phyloP scores from a whole-genome alignment of 2,113 vertebrate species.

The Trichomycterus rosablanca region DNA sequence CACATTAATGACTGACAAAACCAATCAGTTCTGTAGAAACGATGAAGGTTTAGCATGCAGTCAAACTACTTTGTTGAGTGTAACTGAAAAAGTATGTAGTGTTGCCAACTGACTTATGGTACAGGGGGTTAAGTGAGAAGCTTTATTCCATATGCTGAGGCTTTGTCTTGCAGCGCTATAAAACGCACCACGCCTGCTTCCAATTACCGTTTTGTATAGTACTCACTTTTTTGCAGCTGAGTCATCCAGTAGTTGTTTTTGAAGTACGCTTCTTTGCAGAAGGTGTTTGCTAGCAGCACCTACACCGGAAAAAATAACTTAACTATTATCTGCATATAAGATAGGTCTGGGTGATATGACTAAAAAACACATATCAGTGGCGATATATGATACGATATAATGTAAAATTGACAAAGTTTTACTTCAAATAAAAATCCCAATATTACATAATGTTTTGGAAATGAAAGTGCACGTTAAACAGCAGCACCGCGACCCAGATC shows the following conservation, averaged over 20 bases:
- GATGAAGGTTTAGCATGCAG: conserved; percentile 14
- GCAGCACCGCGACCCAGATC: too few species aligned
- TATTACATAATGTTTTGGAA: too few species aligned
- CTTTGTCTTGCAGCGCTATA: conserved; percentile 43
- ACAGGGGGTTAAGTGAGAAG: conserved; percentile 43
- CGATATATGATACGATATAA: too few species aligned
- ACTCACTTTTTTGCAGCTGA: conserved; percentile 84
- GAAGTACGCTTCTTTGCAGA: conserved; percentile 78
- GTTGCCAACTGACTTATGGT: conserved; percentile 35
- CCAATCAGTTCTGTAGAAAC: conserved; percentile 6
- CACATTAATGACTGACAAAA: conserved; percentile 22
- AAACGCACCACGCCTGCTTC: conserved; percentile 51
- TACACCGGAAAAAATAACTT: conserved; percentile 52
- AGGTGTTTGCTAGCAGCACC: conserved; percentile 83
- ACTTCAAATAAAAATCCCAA: too few species aligned
- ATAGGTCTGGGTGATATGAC: too few species aligned
- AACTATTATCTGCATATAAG: too few species aligned
- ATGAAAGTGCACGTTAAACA: too few species aligned
- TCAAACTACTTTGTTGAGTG: conserved; percentile 16
- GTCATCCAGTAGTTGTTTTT: conserved; percentile 81
- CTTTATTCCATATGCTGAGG: conserved; percentile 54
- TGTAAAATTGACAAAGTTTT: too few species aligned
- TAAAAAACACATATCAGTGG: too few species aligned
- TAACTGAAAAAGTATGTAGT: conserved; percentile 23
- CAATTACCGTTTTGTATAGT: conserved; percentile 52